A percentile compares a stretch with the other conserved stretches of the same genome.
These are phyloP conservation scores for Odontesthes bonariensis DNA, from an alignment of 2,113 vertebrate species.

Conservation along the genomic window DNA sequence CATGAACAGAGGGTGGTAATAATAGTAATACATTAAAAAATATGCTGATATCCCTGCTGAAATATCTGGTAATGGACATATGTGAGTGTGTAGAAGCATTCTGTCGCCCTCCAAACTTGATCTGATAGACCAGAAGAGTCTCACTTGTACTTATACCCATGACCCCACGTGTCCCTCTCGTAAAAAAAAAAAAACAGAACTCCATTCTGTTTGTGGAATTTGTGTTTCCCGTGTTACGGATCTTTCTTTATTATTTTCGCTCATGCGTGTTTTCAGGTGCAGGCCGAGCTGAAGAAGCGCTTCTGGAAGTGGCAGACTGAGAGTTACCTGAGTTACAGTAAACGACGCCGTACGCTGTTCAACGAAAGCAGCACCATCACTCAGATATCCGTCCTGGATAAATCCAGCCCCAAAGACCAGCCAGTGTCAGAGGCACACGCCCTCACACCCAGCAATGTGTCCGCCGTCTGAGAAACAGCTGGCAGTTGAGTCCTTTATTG, in stretches of 20 bases:
- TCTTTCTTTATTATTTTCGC: neutral
- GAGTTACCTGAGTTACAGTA: constrained; percentile 79
- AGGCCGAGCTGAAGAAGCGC: constrained; percentile 84
- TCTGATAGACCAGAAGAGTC: no score
- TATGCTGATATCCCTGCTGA: no score
- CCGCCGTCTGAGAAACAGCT: constrained; percentile 29
- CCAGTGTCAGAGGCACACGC: neutral
- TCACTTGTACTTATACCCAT: no score
- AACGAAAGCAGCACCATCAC: constrained; percentile 84
- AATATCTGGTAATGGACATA: no score
- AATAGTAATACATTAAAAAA: no score
- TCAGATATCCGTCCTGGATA: constrained; percentile 86
- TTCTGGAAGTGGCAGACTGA: constrained; percentile 83
- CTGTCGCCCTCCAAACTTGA: no score
- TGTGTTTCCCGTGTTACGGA: no score
- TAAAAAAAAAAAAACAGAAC: no score
- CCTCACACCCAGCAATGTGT: constrained; percentile 35
- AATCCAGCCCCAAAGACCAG: constrained; percentile 79
- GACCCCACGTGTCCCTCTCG: no score
- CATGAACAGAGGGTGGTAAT: no score
- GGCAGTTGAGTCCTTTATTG: neutral
- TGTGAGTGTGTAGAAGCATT: no score
- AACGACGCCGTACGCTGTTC: constrained; percentile 77
- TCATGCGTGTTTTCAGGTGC: constrained; percentile 72
- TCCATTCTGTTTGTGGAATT: no score